Evolutionary conservation across 30 jellyfish, hydroid and myxozoan species (phyloP).

Genomic region (Sanderia malayensis): DNA sequence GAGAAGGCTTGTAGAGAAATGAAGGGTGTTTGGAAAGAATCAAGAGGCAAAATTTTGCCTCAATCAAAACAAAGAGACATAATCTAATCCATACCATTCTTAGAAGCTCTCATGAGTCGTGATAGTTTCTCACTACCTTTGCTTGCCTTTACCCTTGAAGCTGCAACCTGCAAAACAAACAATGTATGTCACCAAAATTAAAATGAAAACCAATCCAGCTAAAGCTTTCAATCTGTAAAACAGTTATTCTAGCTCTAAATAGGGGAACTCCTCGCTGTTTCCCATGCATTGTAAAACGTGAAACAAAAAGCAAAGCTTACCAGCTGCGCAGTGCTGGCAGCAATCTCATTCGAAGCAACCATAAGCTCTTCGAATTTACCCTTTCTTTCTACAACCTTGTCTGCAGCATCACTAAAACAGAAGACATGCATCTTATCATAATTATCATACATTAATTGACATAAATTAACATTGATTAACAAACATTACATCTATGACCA

Average conservation of each 20-base stretch:
- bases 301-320: too few relatives aligned
- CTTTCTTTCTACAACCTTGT: conserved; percentile 89
- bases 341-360: conserved; percentile 95
- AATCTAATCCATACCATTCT: conserved; percentile 59
- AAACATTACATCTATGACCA: too few relatives aligned
- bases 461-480: too few relatives aligned
- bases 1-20: too few relatives aligned
- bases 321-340: conserved; percentile 98
- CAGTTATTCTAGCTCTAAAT: too few relatives aligned
- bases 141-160: conserved; percentile 93
- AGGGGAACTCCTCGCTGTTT: too few relatives aligned
- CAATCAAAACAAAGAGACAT: background rate
- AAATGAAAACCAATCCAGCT: too few relatives aligned
- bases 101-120: conserved; percentile 86
- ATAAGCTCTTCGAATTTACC: conserved; percentile 95
- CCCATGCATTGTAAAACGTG: too few relatives aligned
- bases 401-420: conserved; percentile 95
- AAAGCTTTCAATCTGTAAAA: too few relatives aligned
- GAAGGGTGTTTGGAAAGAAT: background rate
- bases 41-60: background rate
- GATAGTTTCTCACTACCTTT: conserved; percentile 71
- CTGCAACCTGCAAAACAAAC: conserved; percentile 79
- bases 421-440: background rate
- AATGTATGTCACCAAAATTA: too few relatives aligned
- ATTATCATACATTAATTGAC: background rate